Evolutionary conservation across 2,113 vertebrate genomes (phyloP), one percentile per base, ranked within the genome.

Genomic region (Plectropomus leopardus): DNA sequence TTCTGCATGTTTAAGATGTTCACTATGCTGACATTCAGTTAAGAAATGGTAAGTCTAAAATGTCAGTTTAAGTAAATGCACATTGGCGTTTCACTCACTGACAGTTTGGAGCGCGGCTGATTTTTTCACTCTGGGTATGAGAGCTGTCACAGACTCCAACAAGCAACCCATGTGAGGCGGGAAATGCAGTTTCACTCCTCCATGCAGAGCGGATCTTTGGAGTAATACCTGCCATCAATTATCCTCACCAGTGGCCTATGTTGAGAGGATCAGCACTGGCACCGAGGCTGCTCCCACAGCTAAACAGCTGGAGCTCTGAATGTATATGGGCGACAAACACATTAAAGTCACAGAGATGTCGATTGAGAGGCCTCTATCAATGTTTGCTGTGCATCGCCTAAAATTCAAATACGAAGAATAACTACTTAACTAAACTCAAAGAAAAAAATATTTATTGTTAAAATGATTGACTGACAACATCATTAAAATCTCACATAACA

Each of bases 181-280:
- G 40, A 57, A 81, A 58, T 36, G 71, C 1, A 10, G 51, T 50
- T 72, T 81, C 72, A 72, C 57, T 84, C 55, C 72, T 15, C 45
- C 47, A 59, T 47, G 76, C 66, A 65, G 47, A 83, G 79, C 23
- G 15, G 53, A 78, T 85, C 83, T 72, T 34, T 76, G 77, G 78
- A 86, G 84, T 71, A 60, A 70, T 60, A 84, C 78, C 73, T 83
- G 69, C 76, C 59, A 85, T 88, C 83, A 90, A 89, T 93, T 92
- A 91, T 87, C 63, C 85, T 77, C 86, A 86, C 74, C 78, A 86
- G 83, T 89, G 87, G 77, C 69, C 47, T 76, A 51, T 75, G 72
- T 34, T 78, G 72, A 67, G 64, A 78, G 72, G 68, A 80, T 82
- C 55, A 81, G 72, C 78, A 58, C n/a, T 19, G 76, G 72, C 28